Evolutionary conservation across 2,797 vertebrate genomes (phyloP).

Genomic region (Erpetoichthys calabaricus): DNA sequence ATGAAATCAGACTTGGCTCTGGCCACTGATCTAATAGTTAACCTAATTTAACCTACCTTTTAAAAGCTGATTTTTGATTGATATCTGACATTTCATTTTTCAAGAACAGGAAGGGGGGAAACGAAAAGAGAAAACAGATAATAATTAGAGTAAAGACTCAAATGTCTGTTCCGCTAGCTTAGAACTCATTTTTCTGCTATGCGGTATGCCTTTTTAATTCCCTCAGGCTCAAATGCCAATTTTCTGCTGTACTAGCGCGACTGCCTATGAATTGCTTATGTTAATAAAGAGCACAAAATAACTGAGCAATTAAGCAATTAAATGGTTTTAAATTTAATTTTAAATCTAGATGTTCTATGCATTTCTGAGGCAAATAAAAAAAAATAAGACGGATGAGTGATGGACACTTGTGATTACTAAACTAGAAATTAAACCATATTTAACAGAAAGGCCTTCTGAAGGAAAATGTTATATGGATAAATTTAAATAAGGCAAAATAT

Average conservation of each 20-base stretch:
- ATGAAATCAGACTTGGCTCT: not conserved
- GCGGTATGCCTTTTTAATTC: conserved; percentile 69
- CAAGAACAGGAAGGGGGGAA: conserved; percentile 15
- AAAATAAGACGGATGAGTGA: conserved; percentile 4
- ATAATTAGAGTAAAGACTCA: conserved; percentile 63
- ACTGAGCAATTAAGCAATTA: conserved; percentile 79
- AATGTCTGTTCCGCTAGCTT: conserved; percentile 79
- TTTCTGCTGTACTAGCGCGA: conserved; percentile 76
- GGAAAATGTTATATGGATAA: conserved; percentile 8
- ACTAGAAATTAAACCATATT: conserved; percentile 3
- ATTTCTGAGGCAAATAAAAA: conserved; percentile 21
- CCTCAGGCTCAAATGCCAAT: conserved; percentile 72
- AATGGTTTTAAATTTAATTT: conserved; percentile 67
- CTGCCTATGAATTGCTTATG: conserved; percentile 67
- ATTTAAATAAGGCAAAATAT: not conserved
- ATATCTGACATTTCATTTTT: conserved; percentile 11
- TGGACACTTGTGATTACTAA: conserved; percentile 7
- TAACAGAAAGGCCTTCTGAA: conserved; percentile 8
- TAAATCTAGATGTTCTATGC: conserved; percentile 48
- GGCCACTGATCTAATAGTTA: not conserved
- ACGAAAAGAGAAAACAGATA: conserved; percentile 47
- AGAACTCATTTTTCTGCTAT: conserved; percentile 49
- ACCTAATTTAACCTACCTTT: conserved; percentile 1
- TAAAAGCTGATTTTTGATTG: conserved; percentile 26
- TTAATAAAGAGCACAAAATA: conserved; percentile 66